Base-by-base conservation (phyloP, 2,797 vertebrate species). In the Acanthopagrus latus region DNA sequence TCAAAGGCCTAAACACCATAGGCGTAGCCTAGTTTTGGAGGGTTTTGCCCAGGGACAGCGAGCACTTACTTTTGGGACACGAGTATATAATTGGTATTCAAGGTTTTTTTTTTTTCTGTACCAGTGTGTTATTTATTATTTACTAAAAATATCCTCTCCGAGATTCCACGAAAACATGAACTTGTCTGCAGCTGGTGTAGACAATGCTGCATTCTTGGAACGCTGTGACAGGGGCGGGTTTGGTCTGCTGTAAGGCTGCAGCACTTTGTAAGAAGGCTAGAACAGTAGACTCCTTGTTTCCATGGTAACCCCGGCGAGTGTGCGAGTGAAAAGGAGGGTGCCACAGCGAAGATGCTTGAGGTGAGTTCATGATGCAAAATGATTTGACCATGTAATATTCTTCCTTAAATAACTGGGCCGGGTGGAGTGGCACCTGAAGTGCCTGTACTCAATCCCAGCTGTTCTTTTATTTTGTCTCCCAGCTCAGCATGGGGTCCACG, bases 201-300 rank as follows among this genome's bases (percentile, higher is more conserved):
- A 88, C 87, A 87, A 86, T 89, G 77, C 81, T 4, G 84, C 81
- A 83, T 87, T 85, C 76, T 76, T 80, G 71, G 76, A 86, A 38
- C 14, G 68, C 76, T 87, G 76, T 81, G 81, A 73, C 81, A 87
- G 74, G 78, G 80, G 59, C 43, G 63, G 76, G 79, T 80, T 88
- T 64, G 77, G 63, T 88, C 83, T 87, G 84, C 82, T 90, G 74
- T 82, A 20, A 84, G 83, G 80, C 87, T 92, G 90, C 91, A 89
- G 87, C 90, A 88, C 86, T 91, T 86, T 85, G 83, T 58, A 77
- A 81, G 66, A 76, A 86, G 80, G 77, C 86, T 78, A 83, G 69
- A 92, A 85, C 81, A 86, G 85, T 84, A 88, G 87, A 76, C 81
- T 90, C 75, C 86, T 90, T 93, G 93, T 94, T 94, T 93, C 93